phyloP scores from a whole-genome alignment of 2,888 invertebrate genomes.

The Agrotis puta region DNA sequence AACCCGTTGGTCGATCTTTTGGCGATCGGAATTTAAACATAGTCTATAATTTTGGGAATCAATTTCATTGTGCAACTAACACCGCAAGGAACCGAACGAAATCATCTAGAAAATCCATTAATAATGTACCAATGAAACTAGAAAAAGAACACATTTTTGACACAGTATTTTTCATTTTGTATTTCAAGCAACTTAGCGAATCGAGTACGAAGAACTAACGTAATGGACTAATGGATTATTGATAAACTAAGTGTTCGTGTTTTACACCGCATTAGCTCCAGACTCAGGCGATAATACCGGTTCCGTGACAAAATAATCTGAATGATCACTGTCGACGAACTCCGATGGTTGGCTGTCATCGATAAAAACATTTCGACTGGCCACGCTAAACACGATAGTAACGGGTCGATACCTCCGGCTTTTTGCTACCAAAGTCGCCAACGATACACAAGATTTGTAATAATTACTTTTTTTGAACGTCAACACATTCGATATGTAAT shows the following conservation, averaged over 20 bases:
- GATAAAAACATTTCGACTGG: conserved; percentile 74
- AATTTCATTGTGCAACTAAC: conserved; percentile 67
- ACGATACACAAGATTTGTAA: conserved; percentile 21
- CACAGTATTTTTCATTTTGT: conserved; percentile 36
- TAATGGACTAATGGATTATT: conserved; percentile 58
- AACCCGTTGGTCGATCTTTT: conserved; percentile 68
- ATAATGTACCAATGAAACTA: conserved; percentile 25
- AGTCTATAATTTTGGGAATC: conserved; percentile 73
- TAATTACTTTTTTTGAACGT: conserved; percentile 1
- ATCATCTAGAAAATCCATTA: conserved; percentile 54
- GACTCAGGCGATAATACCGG: conserved; percentile 72
- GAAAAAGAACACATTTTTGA: conserved; percentile 27
- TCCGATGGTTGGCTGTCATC: conserved; percentile 72
- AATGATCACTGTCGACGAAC: conserved; percentile 83
- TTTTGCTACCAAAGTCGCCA: conserved; percentile 47
- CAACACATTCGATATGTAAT: conserved; percentile 20
- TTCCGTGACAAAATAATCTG: conserved; percentile 82
- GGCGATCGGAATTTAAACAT: conserved; percentile 66
- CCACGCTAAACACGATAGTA: conserved; percentile 61
- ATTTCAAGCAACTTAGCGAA: conserved; percentile 45
- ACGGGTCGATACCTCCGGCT: conserved; percentile 55
- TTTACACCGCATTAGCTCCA: conserved; percentile 58
- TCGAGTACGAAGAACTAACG: conserved; percentile 48
- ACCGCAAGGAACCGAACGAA: conserved; percentile 72
- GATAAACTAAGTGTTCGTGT: conserved; percentile 53